Base-by-base conservation (phyloP, 2,113 vertebrate genomes). In the Stictonetta naevosa region DNA sequence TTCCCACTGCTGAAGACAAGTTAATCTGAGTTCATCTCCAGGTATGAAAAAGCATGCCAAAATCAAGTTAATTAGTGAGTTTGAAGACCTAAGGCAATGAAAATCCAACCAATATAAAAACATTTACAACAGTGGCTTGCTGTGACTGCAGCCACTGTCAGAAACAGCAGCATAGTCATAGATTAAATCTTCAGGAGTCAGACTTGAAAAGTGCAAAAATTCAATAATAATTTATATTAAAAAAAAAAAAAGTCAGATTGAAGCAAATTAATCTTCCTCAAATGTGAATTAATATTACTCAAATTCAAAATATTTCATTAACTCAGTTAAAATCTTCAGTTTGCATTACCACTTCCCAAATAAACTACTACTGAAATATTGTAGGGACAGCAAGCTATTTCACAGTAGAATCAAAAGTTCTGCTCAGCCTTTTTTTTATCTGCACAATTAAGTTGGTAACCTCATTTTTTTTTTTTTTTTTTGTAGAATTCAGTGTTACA, bases 401-500 rank as follows among this genome's bases (percentile, higher is more conserved):
- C 9, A 36, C 5, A 20, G 21, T 56, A 56, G 7, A 53, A 77
- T 44, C 11, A 58, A 46, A 42, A 53, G 15, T 66, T 69, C 60
- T 78, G 3, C 11, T 23, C 31, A 73, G 29, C 23, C 0, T 2
- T 66, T 72, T 91, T 91, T 60, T 46, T 10, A 60, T 48, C n/a
- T 66, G 3, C 25, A 29, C 1, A 4, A 8, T 28, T 68, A 52
- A 48, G 17, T 11, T 67, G 13, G 5, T 84, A 94, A 81, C 50
- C 9, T 58, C 36, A 3, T 56, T 74, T 62, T 48, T 3, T 52
- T 74, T 66, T 50, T 3, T 56, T 71, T 62, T 53, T 11, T 68
- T 0, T 0, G 0, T 50, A 59, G 13, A 59, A 52, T 81, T 86
- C 10, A 11, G 28, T 11, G 2, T 33, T 25, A 28, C 13, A n/a